These are phyloP conservation scores for Drosophila truncata DNA, from an alignment of 1,140 invertebrate genomes.

Conservation along the genomic window DNA sequence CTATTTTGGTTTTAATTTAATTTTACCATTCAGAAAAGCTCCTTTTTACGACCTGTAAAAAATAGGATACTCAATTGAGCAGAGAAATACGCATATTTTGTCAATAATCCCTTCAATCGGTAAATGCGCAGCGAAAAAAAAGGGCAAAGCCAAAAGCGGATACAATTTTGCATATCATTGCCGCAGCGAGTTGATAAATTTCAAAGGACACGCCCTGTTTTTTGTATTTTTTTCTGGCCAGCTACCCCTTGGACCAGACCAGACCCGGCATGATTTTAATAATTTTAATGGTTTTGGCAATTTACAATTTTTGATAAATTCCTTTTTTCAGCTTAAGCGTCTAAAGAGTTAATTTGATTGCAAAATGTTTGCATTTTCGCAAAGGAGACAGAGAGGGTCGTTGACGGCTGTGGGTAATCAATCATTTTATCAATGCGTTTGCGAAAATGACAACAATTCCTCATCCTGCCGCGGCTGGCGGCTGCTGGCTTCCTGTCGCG, in stretches of 20 bases:
- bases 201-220: slow-evolving; percentile 71
- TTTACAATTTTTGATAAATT: slow-evolving; percentile 84
- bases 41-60: slow-evolving; percentile 7
- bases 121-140: slow-evolving; percentile 33
- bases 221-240: slow-evolving; percentile 23
- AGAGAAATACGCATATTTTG: slow-evolving; percentile 12
- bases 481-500: slow-evolving; percentile 44
- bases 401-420: slow-evolving; percentile 74
- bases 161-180: slow-evolving; percentile 77
- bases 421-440: slow-evolving; percentile 83
- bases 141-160: slow-evolving; percentile 24
- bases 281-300: slow-evolving; percentile 83
- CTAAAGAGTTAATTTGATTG: slow-evolving; percentile 84
- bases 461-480: slow-evolving; percentile 41
- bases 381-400: neutral
- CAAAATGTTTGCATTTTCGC: slow-evolving; percentile 76
- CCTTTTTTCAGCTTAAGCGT: slow-evolving; percentile 76
- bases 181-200: slow-evolving; percentile 72
- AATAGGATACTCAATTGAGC: slow-evolving; percentile 33
- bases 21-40: neutral
- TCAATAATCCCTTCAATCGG: slow-evolving; percentile 36
- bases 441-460: slow-evolving; percentile 79
- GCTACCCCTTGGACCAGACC: slow-evolving; percentile 14
- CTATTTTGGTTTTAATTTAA: neutral
- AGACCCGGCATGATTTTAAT: slow-evolving; percentile 74